phyloP scores from a whole-genome alignment of 2,888 invertebrate genomes.

The Gymnocheta viridis region DNA sequence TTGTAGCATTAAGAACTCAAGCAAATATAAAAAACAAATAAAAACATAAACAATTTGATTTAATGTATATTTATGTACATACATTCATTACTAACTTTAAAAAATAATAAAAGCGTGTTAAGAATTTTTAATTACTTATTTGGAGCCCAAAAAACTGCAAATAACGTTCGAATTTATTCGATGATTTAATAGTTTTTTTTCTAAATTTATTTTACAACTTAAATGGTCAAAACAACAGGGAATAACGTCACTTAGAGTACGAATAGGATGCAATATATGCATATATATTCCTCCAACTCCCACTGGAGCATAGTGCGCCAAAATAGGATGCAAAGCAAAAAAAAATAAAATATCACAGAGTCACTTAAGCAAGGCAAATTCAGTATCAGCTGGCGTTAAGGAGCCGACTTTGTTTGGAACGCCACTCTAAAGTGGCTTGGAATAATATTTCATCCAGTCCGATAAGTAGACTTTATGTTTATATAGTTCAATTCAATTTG shows the following conservation, averaged over 20 bases:
- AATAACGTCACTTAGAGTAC: not conserved
- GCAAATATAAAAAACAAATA: not conserved
- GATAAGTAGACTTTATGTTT: no score
- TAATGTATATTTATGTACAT: not conserved
- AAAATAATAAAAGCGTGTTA: conserved; percentile 11
- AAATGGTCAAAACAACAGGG: not conserved
- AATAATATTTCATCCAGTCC: no score
- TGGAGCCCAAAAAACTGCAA: not conserved
- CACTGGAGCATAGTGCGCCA: no score
- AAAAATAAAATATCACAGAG: no score
- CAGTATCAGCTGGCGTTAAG: no score
- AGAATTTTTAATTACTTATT: conserved; percentile 28
- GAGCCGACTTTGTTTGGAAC: no score
- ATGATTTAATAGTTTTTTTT: not conserved
- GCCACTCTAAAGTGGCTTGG: no score
- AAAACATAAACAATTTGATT: conserved; percentile 1
- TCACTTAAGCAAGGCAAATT: no score
- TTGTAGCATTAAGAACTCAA: not conserved
- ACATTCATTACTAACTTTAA: not conserved
- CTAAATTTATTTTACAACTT: not conserved
- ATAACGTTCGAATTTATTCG: not conserved
- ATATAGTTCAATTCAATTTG: no score
- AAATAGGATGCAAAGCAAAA: no score
- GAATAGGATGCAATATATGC: no score
- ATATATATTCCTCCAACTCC: no score